Base-by-base conservation (phyloP, 1,140 invertebrate species). In the Anoplolepis gracilipes region DNA sequence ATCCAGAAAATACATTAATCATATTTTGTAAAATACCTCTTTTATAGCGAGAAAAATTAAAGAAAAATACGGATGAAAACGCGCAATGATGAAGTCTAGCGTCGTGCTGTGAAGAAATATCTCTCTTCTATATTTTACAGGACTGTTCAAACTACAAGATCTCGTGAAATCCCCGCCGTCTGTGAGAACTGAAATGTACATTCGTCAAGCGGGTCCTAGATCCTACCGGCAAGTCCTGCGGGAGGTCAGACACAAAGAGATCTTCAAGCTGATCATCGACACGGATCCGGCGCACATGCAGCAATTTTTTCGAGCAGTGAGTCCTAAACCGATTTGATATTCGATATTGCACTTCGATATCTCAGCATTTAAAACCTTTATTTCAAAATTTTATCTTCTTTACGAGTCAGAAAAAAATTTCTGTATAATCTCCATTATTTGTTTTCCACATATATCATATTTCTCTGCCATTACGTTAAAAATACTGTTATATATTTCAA, bases 111-210 rank as follows among this genome's bases (percentile, higher is more conserved):
- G 25, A 70, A 72, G 72, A 81, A 72, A 72, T 59, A 73, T 59
- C 36, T 72, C 13, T 65, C 28, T 65, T 84, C 25, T 90, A 76
- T 89, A 3, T 90, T 84, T 39, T 88, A n/a, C 94, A 99, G 98
- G 98, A 30, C 95, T 99, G 53, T 97, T 99, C 86, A 97, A 98
- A 92, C 96, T 99, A 4, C 97, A 98, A 93, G 97, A 98, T 90
- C 95, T 99, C 87, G 96, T 98, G 79, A 97, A 97, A 90, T 95
- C 96, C n/a, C 96, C 97, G 46, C 96, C 96, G 2, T 95, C 96
- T 19, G 87, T 95, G 49, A 96, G 96, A 81, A 97, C 97, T 1
- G 98, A 98, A 94, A 97, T 98, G 96, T 98, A 98, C 92, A 98
- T 98, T 77, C 96, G 98, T 55, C 97, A 98, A 93, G 96, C 96